Conservation (phyloP, 2,113 vertebrate species). For the Stigmatopora nigra region DNA sequence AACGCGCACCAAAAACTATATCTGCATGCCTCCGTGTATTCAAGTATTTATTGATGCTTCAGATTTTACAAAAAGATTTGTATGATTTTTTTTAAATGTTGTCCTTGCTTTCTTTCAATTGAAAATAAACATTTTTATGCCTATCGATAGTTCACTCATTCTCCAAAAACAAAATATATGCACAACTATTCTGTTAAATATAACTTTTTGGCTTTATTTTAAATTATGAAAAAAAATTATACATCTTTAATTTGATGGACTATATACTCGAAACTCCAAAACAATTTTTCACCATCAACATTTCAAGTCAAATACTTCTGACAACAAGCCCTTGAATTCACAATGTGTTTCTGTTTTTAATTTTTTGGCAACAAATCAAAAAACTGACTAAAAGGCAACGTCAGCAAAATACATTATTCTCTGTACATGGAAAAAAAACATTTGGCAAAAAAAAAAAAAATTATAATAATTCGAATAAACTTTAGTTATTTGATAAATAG, state of each 20-base stretch:
- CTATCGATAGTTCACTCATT: too few relatives aligned
- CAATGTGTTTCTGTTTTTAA: background rate
- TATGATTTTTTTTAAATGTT: background rate
- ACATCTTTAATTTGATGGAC: slow-evolving; percentile 21
- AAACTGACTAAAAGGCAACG: slow-evolving; percentile 66
- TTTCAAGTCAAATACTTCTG: slow-evolving; percentile 57
- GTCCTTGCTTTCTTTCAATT: slow-evolving; percentile 73
- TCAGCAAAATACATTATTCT: slow-evolving; percentile 42
- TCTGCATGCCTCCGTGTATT: slow-evolving; percentile 76
- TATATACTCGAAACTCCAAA: slow-evolving; percentile 70
- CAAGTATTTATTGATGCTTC: slow-evolving; percentile 83
- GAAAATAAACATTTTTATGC: slow-evolving; percentile 60
- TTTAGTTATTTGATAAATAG: slow-evolving; percentile 42
- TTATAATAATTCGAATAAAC: slow-evolving; percentile 21
- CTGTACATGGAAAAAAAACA: slow-evolving; percentile 61
- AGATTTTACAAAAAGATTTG: slow-evolving; percentile 59
- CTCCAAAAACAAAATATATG: too few relatives aligned
- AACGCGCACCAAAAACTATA: slow-evolving; percentile 47
- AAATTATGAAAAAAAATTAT: background rate
- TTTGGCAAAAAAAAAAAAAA: slow-evolving; percentile 64
- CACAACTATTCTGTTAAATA: background rate
- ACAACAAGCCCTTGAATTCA: slow-evolving; percentile 69
- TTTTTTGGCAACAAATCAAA: slow-evolving; percentile 61
- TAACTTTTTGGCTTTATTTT: background rate
- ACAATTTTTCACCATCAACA: slow-evolving; percentile 64